Evolutionary conservation across 2,797 vertebrate species (phyloP).

Genomic region (Rhyacichthys aspro): DNA sequence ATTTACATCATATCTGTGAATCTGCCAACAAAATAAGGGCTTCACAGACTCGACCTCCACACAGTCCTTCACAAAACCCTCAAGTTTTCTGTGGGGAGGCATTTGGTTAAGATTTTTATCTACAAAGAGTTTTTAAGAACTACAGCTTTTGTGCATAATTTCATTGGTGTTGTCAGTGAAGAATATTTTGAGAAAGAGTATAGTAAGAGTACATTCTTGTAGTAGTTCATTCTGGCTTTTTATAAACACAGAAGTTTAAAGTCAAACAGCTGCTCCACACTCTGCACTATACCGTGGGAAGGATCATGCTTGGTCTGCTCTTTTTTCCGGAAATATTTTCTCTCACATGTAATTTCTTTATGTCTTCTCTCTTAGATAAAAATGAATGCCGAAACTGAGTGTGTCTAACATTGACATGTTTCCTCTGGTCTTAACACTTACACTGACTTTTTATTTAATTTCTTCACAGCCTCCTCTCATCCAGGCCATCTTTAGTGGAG

Average conservation of each 20-base stretch:
- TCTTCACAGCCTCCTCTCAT: slow-evolving; percentile 88
- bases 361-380: neutral
- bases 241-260: slow-evolving; percentile 44
- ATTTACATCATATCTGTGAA: slow-evolving; percentile 52
- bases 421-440: neutral
- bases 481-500: slow-evolving; percentile 96
- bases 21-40: slow-evolving; percentile 54
- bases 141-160: neutral
- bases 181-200: neutral
- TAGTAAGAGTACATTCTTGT: neutral
- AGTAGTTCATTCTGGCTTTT: slow-evolving; percentile 5
- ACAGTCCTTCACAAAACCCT: slow-evolving; percentile 13
- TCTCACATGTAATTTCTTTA: neutral
- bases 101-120: slow-evolving; percentile 35
- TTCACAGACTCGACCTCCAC: slow-evolving; percentile 26
- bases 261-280: slow-evolving; percentile 40
- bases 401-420: neutral
- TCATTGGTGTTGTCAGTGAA: neutral
- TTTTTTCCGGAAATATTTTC: slow-evolving; percentile 20
- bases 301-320: slow-evolving; percentile 19
- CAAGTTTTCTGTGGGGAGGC: slow-evolving; percentile 5
- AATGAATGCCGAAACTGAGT: slow-evolving; percentile 6
- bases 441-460: slow-evolving; percentile 4
- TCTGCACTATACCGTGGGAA: slow-evolving; percentile 44
- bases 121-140: slow-evolving; percentile 9